A percentile compares a stretch with the other conserved stretches of the same genome.
phyloP scores from a whole-genome alignment of 2,888 invertebrate genomes.

The Ptychoptera contaminata region DNA sequence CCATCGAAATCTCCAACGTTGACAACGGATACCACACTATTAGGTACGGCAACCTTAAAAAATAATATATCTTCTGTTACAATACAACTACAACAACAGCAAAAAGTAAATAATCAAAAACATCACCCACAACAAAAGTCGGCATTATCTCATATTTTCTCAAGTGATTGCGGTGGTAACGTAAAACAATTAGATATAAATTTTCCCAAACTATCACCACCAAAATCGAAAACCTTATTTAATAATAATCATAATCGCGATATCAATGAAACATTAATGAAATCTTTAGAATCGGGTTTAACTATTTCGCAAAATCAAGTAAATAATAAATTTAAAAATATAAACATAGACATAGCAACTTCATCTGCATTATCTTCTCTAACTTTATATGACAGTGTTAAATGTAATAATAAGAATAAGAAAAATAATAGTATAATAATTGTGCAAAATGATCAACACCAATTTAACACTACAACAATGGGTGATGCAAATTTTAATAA shows the following conservation, averaged over 20 bases:
- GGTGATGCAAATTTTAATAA: background rate
- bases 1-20: slow-evolving; percentile 17
- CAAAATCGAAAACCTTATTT: slow-evolving; percentile 24
- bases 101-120: slow-evolving; percentile 8
- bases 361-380: too few relatives aligned
- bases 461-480: slow-evolving; percentile 1
- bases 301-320: background rate
- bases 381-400: slow-evolving; percentile 14
- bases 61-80: too few relatives aligned
- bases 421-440: slow-evolving; percentile 15
- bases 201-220: slow-evolving; percentile 30
- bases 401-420: slow-evolving; percentile 20
- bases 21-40: slow-evolving; percentile 24
- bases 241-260: slow-evolving; percentile 9
- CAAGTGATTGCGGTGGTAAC: slow-evolving; percentile 20
- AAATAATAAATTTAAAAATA: too few relatives aligned
- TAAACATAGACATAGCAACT: too few relatives aligned
- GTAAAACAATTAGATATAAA: slow-evolving; percentile 22
- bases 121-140: slow-evolving; percentile 11
- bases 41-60: slow-evolving; percentile 26
- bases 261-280: slow-evolving; percentile 3
- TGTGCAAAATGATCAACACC: slow-evolving; percentile 16
- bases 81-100: slow-evolving; percentile 17
- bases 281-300: background rate
- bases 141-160: slow-evolving; percentile 11